Evolutionary conservation across 2,888 invertebrate species (phyloP).

Genomic region (Melipona beecheii): DNA sequence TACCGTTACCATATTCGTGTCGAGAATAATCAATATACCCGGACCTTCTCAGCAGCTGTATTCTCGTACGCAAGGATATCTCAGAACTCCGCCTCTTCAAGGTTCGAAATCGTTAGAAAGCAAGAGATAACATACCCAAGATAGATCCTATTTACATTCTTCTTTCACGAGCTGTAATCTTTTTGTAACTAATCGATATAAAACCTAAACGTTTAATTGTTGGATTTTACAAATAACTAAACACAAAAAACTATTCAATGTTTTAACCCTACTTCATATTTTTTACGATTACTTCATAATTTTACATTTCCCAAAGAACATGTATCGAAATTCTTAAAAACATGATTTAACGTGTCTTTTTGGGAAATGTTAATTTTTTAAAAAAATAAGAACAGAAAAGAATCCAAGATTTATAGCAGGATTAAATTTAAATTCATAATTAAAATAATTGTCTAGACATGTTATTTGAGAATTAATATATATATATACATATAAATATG

Average conservation of each 20-base stretch:
- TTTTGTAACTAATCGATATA: not conserved
- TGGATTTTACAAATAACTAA: not conserved
- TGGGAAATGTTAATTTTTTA: too few species aligned
- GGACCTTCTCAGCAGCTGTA: constrained; percentile 35
- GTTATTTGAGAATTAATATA: not conserved
- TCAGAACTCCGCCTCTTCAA: constrained; percentile 31
- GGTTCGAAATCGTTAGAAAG: constrained; percentile 36
- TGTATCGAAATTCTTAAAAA: too few species aligned
- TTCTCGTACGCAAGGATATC: constrained; percentile 59
- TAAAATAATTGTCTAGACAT: too few species aligned
- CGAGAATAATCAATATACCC: constrained; percentile 62
- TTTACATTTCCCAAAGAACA: too few species aligned
- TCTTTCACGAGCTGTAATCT: not conserved
- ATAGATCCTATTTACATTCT: not conserved
- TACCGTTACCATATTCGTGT: constrained; percentile 1
- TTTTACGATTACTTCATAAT: too few species aligned
- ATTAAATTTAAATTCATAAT: not conserved
- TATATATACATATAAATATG: too few species aligned
- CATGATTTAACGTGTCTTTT: too few species aligned
- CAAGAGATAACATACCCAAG: not conserved
- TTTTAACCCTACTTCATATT: too few species aligned
- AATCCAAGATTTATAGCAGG: too few species aligned
- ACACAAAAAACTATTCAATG: not conserved
- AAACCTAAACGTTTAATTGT: not conserved
- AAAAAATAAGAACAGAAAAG: too few species aligned